Percentiles rank a stretch among this genome's conserved stretches.
phyloP scores from a whole-genome alignment of 2,888 invertebrate genomes.

The Sinhomidia bicolor region DNA sequence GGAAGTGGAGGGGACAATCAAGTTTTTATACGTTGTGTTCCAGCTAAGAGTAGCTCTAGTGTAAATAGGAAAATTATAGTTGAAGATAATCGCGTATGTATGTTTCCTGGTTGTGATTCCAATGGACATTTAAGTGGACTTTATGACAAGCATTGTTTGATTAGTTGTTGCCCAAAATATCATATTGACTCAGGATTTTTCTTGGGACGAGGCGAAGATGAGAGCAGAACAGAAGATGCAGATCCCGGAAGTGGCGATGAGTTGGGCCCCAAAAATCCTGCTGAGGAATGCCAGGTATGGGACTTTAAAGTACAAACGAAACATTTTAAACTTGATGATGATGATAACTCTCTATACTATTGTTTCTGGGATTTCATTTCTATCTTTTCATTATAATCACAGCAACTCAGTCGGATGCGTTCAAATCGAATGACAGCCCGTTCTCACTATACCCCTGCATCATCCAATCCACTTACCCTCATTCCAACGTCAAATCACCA shows the following conservation, averaged over 20 bases:
- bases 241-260: constrained; percentile 70
- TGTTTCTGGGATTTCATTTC: not conserved
- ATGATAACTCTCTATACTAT: not conserved
- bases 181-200: constrained; percentile 88
- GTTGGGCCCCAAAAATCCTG: constrained; percentile 56
- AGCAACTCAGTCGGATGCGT: constrained; percentile 69
- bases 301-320: too few relatives aligned
- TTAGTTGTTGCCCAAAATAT: constrained; percentile 95
- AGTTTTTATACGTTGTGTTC: constrained; percentile 75
- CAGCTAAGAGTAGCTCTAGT: constrained; percentile 77
- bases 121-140: constrained; percentile 93
- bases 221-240: constrained; percentile 68
- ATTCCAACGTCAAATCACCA: constrained; percentile 71
- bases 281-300: constrained; percentile 65
- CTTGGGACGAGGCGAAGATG: constrained; percentile 86
- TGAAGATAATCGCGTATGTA: constrained; percentile 75
- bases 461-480: constrained; percentile 68
- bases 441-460: constrained; percentile 65
- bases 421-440: constrained; percentile 67
- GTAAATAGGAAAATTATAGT: constrained; percentile 68
- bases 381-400: not conserved
- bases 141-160: constrained; percentile 91
- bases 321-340: too few relatives aligned
- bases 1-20: constrained; percentile 72
- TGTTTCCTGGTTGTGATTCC: constrained; percentile 91